Percentiles rank a stretch among this genome's conserved stretches.
Evolutionary conservation across 2,113 vertebrate species (phyloP).

Genomic region (Chauna torquata): DNA sequence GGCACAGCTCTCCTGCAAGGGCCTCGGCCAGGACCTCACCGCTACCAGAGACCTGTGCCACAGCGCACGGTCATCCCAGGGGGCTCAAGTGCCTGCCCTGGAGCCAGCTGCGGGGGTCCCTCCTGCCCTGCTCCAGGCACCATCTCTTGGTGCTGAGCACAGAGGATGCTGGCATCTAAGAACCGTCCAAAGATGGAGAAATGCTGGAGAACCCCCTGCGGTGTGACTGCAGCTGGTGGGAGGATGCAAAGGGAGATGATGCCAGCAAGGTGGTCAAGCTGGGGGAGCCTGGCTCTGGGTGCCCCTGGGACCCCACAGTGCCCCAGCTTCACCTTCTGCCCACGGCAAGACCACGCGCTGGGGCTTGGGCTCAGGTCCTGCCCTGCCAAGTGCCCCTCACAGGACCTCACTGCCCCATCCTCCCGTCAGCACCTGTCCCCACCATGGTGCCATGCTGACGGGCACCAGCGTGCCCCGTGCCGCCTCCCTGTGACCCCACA

Average conservation of each 20-base stretch:
- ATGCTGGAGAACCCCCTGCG: not conserved
- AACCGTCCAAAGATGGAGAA: not conserved
- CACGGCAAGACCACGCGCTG: not conserved
- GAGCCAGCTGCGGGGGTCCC: not conserved
- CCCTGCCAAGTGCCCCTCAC: not conserved
- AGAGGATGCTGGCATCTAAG: not conserved
- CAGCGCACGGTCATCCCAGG: not conserved
- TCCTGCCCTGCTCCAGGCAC: not conserved
- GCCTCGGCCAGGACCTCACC: accelerated
- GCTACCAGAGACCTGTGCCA: not conserved
- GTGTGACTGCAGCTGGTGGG: not conserved
- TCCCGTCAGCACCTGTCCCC: not conserved
- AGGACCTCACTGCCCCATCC: not conserved
- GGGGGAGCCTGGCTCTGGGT: not conserved
- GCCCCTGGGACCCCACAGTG: accelerated
- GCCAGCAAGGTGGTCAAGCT: not conserved
- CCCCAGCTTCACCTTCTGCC: not conserved
- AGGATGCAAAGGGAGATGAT: not conserved
- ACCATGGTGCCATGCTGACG: not conserved
- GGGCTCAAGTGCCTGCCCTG: accelerated
- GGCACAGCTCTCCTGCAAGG: not conserved
- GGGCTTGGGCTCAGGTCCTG: too few species aligned
- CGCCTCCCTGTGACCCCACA: accelerated
- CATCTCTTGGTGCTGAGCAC: not conserved
- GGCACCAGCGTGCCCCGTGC: not conserved